Evolutionary conservation across 2,797 vertebrate species (phyloP).

Genomic region (Anabas testudineus): DNA sequence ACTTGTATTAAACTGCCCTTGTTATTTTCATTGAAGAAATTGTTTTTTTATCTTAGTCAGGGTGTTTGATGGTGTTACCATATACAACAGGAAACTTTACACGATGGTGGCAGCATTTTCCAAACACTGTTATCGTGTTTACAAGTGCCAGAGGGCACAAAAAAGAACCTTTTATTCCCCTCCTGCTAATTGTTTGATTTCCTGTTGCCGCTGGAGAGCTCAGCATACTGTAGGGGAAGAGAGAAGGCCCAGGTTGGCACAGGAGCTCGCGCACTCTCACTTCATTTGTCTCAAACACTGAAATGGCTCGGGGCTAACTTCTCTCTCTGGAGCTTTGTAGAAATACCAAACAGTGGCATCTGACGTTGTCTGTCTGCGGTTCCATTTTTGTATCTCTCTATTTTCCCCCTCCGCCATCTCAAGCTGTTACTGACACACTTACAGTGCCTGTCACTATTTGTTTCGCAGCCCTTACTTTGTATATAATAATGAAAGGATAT

Average conservation of each 20-base stretch:
- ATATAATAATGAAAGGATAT: conserved; percentile 48
- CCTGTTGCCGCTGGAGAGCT: conserved; percentile 83
- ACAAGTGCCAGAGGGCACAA: conserved; percentile 79
- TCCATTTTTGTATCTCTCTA: conserved; percentile 59
- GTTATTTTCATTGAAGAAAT: not conserved
- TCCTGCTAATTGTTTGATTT: conserved; percentile 90
- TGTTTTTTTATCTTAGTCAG: conserved; percentile 11
- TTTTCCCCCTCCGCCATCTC: conserved; percentile 49
- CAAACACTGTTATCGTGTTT: conserved; percentile 78
- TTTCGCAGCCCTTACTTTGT: conserved; percentile 53
- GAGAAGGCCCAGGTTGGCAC: conserved; percentile 75
- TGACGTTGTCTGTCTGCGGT: conserved; percentile 77
- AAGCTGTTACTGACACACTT: conserved; percentile 67
- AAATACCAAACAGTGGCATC: conserved; percentile 85
- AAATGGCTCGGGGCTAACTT: conserved; percentile 79
- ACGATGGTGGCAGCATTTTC: conserved; percentile 71
- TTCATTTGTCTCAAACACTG: conserved; percentile 79
- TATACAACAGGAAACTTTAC: conserved; percentile 64
- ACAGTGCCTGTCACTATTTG: conserved; percentile 61
- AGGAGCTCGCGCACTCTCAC: conserved; percentile 65
- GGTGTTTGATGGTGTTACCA: conserved; percentile 18
- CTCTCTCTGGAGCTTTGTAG: conserved; percentile 85
- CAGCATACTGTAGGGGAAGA: conserved; percentile 59
- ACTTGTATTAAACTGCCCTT: not conserved
- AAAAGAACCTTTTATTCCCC: conserved; percentile 84